Evolutionary conservation across 2,888 invertebrate genomes (phyloP).

Genomic region (Doris montereyensis): DNA sequence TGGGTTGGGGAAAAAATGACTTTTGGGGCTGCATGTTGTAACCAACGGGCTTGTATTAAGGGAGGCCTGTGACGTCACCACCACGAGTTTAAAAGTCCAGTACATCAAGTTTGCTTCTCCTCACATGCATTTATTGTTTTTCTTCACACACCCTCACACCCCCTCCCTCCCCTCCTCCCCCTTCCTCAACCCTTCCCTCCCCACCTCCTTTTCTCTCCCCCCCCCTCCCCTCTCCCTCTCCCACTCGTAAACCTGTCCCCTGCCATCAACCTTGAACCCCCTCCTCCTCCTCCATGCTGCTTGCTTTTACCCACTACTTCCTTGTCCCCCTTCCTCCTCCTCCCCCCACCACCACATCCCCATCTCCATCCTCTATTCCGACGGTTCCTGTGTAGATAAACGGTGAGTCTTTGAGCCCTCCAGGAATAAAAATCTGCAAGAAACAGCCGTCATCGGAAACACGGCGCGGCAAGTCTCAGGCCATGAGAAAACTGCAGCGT

Average conservation of each 20-base stretch:
- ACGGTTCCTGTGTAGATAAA: conserved; percentile 78
- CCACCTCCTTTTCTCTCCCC: not conserved
- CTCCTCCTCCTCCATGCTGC: no score
- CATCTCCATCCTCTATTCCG: conserved; percentile 13
- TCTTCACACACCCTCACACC: not conserved
- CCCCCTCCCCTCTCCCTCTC: not conserved
- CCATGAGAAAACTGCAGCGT: conserved; percentile 78
- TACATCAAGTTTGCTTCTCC: no score
- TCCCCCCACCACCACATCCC: not conserved
- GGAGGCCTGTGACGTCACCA: no score
- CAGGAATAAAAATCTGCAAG: conserved; percentile 56
- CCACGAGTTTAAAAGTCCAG: no score
- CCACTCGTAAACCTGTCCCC: no score
- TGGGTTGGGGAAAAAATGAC: no score
- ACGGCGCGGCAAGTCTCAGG: conserved; percentile 82
- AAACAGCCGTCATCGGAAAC: conserved; percentile 71
- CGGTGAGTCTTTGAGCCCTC: conserved; percentile 83
- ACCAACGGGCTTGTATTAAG: no score
- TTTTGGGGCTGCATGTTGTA: no score
- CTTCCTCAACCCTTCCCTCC: not conserved
- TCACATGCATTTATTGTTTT: no score
- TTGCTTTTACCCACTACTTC: no score
- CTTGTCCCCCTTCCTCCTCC: not conserved
- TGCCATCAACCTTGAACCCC: no score
- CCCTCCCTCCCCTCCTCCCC: not conserved